Percentiles rank a stretch among this genome's conserved stretches.
Conservation (phyloP, 1,140 invertebrate species). For the Goniozus legneri region DNA sequence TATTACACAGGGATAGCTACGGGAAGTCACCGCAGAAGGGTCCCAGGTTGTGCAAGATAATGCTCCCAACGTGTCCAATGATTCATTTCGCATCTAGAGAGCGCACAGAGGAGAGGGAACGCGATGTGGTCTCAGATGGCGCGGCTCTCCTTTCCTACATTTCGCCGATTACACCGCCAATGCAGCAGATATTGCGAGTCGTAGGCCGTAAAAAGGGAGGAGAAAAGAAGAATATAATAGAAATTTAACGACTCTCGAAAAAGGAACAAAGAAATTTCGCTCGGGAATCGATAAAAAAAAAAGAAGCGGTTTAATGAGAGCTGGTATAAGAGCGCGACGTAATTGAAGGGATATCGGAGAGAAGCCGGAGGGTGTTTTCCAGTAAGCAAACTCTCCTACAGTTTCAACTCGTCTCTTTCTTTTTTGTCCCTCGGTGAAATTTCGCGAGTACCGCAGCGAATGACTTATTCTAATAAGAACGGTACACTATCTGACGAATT, state of each 20-base stretch:
- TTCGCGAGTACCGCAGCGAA: too few species aligned
- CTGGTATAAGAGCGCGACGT: neutral
- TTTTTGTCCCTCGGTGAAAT: neutral
- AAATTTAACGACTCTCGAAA: neutral
- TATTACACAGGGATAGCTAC: conserved; percentile 33
- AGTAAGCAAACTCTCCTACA: neutral
- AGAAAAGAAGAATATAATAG: neutral
- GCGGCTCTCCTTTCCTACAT: conserved; percentile 22
- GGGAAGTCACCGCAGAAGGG: conserved; percentile 32
- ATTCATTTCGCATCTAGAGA: too few species aligned
- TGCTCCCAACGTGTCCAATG: conserved; percentile 39
- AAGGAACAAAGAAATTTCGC: neutral
- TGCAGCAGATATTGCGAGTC: conserved; percentile 20
- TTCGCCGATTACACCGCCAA: conserved; percentile 38
- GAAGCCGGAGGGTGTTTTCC: neutral
- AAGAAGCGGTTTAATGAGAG: neutral
- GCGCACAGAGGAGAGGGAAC: too few species aligned
- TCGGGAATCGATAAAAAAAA: neutral
- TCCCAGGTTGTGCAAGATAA: conserved; percentile 38
- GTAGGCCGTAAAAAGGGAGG: neutral
- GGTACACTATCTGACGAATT: neutral
- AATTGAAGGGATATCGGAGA: neutral
- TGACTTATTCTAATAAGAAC: too few species aligned
- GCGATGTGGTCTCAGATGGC: conserved; percentile 45
- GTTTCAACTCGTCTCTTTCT: neutral